These are phyloP conservation scores for Holothuria glaberrima DNA, from an alignment of 35 echinoderm and acorn worm genomes.

Conservation along the genomic window DNA sequence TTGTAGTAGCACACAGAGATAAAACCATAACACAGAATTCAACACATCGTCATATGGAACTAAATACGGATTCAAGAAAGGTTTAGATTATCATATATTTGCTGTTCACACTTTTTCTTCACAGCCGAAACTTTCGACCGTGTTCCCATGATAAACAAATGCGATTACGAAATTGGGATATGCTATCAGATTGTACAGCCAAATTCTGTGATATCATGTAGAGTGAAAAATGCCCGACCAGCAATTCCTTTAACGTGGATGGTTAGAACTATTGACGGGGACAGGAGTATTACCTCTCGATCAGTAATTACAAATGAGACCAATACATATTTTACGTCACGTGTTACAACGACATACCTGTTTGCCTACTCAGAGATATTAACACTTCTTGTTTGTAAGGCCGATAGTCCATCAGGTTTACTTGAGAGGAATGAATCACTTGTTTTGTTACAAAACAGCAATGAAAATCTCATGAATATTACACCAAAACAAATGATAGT, in stretches of 20 bases:
- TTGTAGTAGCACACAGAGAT: no score
- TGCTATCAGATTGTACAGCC: no score
- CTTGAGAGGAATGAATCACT: neutral
- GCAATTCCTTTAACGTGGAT: neutral
- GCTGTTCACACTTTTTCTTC: no score
- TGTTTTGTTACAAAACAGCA: neutral
- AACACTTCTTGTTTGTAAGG: neutral
- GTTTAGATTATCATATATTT: no score
- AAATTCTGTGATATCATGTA: neutral
- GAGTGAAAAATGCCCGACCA: neutral
- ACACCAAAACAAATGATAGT: neutral
- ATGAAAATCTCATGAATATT: neutral
- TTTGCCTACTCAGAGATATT: neutral
- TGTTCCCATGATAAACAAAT: no score
- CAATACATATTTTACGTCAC: neutral
- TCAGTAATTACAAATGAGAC: neutral
- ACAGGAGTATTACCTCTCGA: neutral
- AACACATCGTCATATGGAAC: no score
- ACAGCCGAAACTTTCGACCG: no score
- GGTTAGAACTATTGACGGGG: neutral
- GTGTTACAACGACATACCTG: neutral
- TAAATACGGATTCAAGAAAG: no score
- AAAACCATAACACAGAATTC: no score
- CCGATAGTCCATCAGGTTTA: neutral
- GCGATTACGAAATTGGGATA: no score